phyloP scores from a whole-genome alignment of 2,888 invertebrate genomes.

The Eupithecia insigniata region DNA sequence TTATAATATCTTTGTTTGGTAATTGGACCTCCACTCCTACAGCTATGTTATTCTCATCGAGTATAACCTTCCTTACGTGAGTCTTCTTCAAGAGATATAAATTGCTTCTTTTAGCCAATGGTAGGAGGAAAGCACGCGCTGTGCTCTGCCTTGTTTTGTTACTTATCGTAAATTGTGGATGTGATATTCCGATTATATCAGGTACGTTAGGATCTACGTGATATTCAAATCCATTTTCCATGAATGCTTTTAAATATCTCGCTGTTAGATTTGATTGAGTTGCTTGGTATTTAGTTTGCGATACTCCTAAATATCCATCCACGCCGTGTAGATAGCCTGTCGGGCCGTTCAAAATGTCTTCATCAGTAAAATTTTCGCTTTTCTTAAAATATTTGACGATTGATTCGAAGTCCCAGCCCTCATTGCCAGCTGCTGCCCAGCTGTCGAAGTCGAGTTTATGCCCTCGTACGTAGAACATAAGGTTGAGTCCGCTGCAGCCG shows the following conservation, averaged over 20 bases:
- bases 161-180: constrained; percentile 50
- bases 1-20: constrained; percentile 43
- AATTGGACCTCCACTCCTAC: constrained; percentile 56
- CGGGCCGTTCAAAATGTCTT: constrained; percentile 52
- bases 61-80: constrained; percentile 55
- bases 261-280: constrained; percentile 49
- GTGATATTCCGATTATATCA: constrained; percentile 54
- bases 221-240: constrained; percentile 55
- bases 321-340: constrained; percentile 58
- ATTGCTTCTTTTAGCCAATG: constrained; percentile 52
- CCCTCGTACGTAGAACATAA: constrained; percentile 87
- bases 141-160: constrained; percentile 56
- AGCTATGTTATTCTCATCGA: constrained; percentile 51
- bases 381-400: constrained; percentile 61
- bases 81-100: constrained; percentile 58
- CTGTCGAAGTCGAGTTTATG: constrained; percentile 85
- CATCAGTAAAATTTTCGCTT: constrained; percentile 54
- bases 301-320: constrained; percentile 56
- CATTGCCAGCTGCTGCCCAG: constrained; percentile 83
- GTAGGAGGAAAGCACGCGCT: constrained; percentile 53
- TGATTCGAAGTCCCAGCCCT: constrained; percentile 63
- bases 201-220: constrained; percentile 55
- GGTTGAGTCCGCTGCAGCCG: constrained; percentile 86
- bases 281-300: constrained; percentile 55
- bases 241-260: constrained; percentile 60